phyloP scores from a whole-genome alignment of 2,113 vertebrate species.

The Hippocampus zosterae region DNA sequence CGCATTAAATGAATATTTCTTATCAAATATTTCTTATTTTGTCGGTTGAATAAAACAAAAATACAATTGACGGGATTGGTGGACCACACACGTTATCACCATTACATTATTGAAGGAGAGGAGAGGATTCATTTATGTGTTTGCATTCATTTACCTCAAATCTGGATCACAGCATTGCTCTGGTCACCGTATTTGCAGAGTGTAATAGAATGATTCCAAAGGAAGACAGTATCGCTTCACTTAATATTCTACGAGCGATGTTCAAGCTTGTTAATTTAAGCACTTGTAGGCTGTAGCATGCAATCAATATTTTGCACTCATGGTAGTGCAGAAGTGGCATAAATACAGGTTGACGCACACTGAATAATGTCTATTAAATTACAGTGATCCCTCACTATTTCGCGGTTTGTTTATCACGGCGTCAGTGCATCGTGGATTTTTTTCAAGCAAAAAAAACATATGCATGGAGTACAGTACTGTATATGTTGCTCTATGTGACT shows the following conservation, averaged over 20 bases:
- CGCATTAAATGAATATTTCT: neutral
- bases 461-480: too few relatives aligned
- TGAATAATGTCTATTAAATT: too few relatives aligned
- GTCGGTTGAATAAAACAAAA: neutral
- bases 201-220: neutral
- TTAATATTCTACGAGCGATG: neutral
- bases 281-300: neutral
- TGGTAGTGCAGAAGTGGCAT: neutral
- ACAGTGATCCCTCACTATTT: too few relatives aligned
- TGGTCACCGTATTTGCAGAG: neutral
- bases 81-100: neutral
- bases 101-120: neutral
- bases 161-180: neutral
- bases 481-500: too few relatives aligned
- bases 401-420: too few relatives aligned
- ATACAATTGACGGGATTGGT: neutral
- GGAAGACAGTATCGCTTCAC: neutral
- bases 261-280: neutral
- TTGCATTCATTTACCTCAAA: neutral
- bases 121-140: neutral
- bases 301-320: neutral
- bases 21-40: neutral
- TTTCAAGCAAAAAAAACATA: too few relatives aligned
- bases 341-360: too few relatives aligned
- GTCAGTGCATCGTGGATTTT: too few relatives aligned